Evolutionary conservation across 2,888 invertebrate species (phyloP).

Genomic region (Penaeus monodon): DNA sequence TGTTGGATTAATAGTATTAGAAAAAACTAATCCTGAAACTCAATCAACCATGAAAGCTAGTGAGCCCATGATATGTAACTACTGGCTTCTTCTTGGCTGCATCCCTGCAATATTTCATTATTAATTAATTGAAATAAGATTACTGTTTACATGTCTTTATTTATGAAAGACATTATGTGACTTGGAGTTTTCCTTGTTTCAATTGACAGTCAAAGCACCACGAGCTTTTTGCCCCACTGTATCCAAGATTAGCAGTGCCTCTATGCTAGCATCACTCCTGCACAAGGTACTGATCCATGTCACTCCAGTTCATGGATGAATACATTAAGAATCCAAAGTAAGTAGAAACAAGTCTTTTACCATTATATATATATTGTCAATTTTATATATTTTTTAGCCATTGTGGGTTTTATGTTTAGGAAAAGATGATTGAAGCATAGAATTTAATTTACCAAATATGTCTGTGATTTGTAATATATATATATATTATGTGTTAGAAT

Average conservation of each 20-base stretch:
- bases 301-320: slow-evolving; percentile 82
- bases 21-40: too few species aligned
- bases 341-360: slow-evolving; percentile 12
- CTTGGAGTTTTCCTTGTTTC: neutral
- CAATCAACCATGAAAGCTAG: too few species aligned
- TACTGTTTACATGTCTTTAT: too few species aligned
- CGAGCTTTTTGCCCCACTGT: slow-evolving; percentile 81
- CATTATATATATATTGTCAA: too few species aligned
- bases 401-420: too few species aligned
- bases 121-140: neutral
- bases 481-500: neutral
- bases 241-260: slow-evolving; percentile 80
- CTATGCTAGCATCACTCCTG: slow-evolving; percentile 70
- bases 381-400: too few species aligned
- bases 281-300: slow-evolving; percentile 79
- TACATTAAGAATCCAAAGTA: slow-evolving; percentile 84
- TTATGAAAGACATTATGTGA: neutral
- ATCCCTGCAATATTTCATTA: neutral
- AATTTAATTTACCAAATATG: neutral
- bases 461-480: slow-evolving; percentile 24
- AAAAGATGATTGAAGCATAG: too few species aligned
- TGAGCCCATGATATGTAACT: too few species aligned
- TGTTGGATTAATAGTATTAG: too few species aligned
- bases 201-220: slow-evolving; percentile 75
- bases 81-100: too few species aligned